A percentile compares a stretch with the other conserved stretches of the same genome.
Evolutionary conservation across 2,888 invertebrate species (phyloP).

Genomic region (Podabrus alpinus): DNA sequence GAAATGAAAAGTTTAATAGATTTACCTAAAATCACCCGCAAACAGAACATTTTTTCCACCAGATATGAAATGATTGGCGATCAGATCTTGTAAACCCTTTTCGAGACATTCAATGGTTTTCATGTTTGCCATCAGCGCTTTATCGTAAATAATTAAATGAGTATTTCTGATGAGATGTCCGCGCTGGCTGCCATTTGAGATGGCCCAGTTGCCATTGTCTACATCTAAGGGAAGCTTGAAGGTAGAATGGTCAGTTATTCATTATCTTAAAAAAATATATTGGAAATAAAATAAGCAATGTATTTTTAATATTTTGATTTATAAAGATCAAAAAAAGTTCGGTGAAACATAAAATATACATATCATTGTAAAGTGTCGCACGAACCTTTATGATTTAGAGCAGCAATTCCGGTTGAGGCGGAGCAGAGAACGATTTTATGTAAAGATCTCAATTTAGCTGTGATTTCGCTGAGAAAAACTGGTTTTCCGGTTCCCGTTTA

Average conservation of each 20-base stretch:
- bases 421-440: neutral
- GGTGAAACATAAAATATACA: too few relatives aligned
- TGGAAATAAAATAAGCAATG: too few relatives aligned
- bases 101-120: neutral
- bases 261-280: too few relatives aligned
- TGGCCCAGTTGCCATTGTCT: too few relatives aligned
- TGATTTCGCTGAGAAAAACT: neutral
- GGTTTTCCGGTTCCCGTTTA: neutral
- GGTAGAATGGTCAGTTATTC: neutral
- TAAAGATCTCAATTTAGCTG: neutral
- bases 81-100: neutral
- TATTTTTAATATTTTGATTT: too few relatives aligned
- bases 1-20: too few relatives aligned
- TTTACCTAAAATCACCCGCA: neutral
- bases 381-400: too few relatives aligned
- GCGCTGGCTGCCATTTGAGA: neutral
- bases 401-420: neutral
- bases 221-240: neutral
- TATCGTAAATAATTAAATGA: neutral
- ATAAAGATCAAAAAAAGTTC: too few relatives aligned
- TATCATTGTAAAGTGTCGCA: too few relatives aligned
- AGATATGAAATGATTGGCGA: neutral
- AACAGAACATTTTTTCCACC: neutral
- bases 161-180: neutral
- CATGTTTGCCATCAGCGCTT: neutral